Conservation (phyloP, 2,797 vertebrate genomes). For the Sebastes reedi region DNA sequence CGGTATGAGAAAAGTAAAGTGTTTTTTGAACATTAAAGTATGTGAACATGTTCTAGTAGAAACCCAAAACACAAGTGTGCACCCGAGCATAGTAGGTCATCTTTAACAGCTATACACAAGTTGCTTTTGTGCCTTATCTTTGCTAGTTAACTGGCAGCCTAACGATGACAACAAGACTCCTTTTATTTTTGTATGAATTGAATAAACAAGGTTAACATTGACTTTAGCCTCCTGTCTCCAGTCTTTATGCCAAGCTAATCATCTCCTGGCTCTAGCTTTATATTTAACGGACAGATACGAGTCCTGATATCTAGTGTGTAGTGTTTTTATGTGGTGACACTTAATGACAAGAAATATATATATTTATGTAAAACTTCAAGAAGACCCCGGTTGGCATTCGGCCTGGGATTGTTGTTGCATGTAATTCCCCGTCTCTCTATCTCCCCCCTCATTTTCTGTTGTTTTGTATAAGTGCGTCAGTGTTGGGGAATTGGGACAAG, state of each 20-base stretch:
- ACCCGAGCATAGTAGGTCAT: too few relatives aligned
- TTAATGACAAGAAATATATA: background rate
- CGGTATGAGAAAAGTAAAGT: too few relatives aligned
- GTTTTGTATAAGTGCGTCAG: background rate
- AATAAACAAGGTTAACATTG: background rate
- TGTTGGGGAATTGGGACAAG: background rate
- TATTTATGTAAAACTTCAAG: background rate
- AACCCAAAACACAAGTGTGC: too few relatives aligned
- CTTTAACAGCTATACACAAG: background rate
- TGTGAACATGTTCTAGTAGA: too few relatives aligned
- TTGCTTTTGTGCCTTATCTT: background rate
- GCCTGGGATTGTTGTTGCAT: background rate
- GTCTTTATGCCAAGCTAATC: background rate
- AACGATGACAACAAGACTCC: background rate
- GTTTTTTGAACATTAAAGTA: too few relatives aligned
- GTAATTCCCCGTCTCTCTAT: too few relatives aligned
- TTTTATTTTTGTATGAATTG: background rate
- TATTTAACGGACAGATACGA: background rate
- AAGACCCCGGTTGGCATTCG: background rate
- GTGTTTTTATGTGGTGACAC: background rate
- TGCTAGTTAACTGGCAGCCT: background rate
- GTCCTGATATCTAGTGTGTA: background rate
- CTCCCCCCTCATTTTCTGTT: background rate
- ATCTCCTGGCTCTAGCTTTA: background rate
- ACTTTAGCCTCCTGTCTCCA: background rate